A percentile compares a stretch with the other conserved stretches of the same genome.
Conservation (phyloP, 2,888 invertebrate species). For the Napeogenes inachia region DNA sequence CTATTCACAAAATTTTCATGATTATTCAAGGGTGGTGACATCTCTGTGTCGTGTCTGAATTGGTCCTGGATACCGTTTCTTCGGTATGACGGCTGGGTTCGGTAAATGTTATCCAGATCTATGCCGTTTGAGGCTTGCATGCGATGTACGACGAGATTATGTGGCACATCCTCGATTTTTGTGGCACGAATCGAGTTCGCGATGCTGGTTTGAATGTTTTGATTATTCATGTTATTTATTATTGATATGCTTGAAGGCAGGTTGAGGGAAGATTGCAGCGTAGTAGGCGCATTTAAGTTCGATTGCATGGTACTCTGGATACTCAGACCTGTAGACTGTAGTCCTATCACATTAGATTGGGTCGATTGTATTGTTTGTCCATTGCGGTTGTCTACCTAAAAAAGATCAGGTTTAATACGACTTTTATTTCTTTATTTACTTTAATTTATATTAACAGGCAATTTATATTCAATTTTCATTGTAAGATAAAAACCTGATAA, state of each 20-base stretch:
- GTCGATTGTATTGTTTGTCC: constrained; percentile 57
- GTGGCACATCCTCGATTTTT: constrained; percentile 54
- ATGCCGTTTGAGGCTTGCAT: constrained; percentile 61
- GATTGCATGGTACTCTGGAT: constrained; percentile 37
- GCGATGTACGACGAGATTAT: constrained; percentile 59
- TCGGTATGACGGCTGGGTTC: constrained; percentile 37
- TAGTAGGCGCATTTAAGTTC: constrained; percentile 44
- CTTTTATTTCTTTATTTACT: constrained; percentile 14
- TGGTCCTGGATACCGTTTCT: constrained; percentile 63
- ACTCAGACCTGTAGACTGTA: constrained; percentile 51
- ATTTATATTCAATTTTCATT: neutral
- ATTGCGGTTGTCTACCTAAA: constrained; percentile 65
- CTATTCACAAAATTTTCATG: constrained; percentile 62
- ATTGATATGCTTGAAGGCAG: constrained; percentile 58
- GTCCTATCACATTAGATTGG: constrained; percentile 54
- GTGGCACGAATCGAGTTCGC: constrained; percentile 49
- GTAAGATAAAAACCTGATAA: constrained; percentile 56
- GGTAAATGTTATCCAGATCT: constrained; percentile 57
- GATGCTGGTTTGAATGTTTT: constrained; percentile 49
- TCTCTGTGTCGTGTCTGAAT: constrained; percentile 52
- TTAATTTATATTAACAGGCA: neutral
- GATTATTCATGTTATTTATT: constrained; percentile 48
- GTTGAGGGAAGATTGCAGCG: constrained; percentile 47
- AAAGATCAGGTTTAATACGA: constrained; percentile 19
- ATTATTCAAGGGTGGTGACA: constrained; percentile 54